Base-by-base conservation (phyloP, 2,888 invertebrate genomes). In the Hydrotaea cyrtoneurina region DNA sequence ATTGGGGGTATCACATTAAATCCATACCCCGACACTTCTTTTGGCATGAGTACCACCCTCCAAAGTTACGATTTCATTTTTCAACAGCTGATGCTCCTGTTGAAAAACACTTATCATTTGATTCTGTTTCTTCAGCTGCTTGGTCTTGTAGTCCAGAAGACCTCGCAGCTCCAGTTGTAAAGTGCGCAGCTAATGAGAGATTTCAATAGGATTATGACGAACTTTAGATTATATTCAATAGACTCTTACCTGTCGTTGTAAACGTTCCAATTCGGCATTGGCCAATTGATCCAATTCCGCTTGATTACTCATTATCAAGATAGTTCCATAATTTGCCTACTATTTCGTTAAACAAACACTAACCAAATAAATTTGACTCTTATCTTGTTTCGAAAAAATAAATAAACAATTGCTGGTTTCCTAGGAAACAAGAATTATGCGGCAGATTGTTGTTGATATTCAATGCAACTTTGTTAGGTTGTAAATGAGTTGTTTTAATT, bases 201-300 rank as follows among this genome's bases (percentile, higher is more conserved):
- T n/a, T 31, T 8, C 5, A 17, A 53, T 10, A 11, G 21, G 15
- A 26, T 23, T 21, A 10, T 21, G 43, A 43, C 26, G 57, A 36
- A 39, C 50, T 26, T 46, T 26, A 55, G 15, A 59, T 39, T 57
- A 2, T 69, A 36, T 17, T 21, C 72, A 10, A 13, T 57, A 36
- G 31, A 31, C 59, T 23, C 11, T 86, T 89, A 95, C 95, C 93
- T 96, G 97, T 89, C 97, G 94, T 87, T 96, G 96, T 57, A 98
- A 92, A 86, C 97, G 95, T 19, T 94, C 93, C 88, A 97, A 93
- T 90, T 98, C 92, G 81, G 95, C 95, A 89, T 96, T 95, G 2
- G 96, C 96, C 89, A 96, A 94, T 89, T 95, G 94, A 89, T 96
- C 96, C 93, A 96, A 94, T 91, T 96, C 96, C 89, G 94, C 92